Evolutionary conservation across 1,140 invertebrate species (phyloP).

Genomic region (Uloborus diversus): DNA sequence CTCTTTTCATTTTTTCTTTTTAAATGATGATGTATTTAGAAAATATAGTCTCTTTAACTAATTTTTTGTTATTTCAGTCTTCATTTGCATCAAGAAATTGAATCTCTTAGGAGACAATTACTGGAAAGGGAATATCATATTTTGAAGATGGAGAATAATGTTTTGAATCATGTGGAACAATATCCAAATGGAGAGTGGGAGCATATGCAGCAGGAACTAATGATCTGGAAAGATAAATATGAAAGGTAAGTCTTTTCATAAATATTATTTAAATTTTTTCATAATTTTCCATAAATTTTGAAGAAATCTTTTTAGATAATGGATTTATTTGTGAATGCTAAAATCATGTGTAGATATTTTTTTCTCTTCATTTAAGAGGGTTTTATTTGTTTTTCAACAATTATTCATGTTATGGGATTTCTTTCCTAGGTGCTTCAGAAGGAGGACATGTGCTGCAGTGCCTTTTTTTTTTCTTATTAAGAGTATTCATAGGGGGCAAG

Average conservation of each 20-base stretch:
- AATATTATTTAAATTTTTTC: neutral
- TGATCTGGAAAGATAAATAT: slow-evolving; percentile 91
- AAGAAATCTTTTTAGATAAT: neutral
- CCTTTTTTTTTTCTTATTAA: too few species aligned
- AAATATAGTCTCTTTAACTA: neutral
- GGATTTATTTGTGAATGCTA: too few species aligned
- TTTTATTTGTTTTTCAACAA: too few species aligned
- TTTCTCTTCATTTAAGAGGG: too few species aligned
- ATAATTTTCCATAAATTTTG: neutral
- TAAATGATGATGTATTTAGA: too few species aligned
- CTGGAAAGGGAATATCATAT: slow-evolving; percentile 84
- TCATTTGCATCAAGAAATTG: slow-evolving; percentile 86
- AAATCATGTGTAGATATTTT: too few species aligned
- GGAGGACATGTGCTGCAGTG: too few species aligned
- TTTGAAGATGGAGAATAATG: slow-evolving; percentile 83
- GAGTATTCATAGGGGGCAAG: too few species aligned
- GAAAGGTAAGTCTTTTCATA: slow-evolving; percentile 68
- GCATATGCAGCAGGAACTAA: slow-evolving; percentile 83
- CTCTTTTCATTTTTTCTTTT: too few species aligned
- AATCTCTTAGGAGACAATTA: slow-evolving; percentile 82
- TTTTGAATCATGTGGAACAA: slow-evolving; percentile 81
- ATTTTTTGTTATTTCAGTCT: slow-evolving; percentile 67
- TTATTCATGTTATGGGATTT: too few species aligned
- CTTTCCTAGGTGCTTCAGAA: too few species aligned
- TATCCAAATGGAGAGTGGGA: slow-evolving; percentile 76